phyloP scores from a whole-genome alignment of 2,888 invertebrate species.

The Morpho helenor region DNA sequence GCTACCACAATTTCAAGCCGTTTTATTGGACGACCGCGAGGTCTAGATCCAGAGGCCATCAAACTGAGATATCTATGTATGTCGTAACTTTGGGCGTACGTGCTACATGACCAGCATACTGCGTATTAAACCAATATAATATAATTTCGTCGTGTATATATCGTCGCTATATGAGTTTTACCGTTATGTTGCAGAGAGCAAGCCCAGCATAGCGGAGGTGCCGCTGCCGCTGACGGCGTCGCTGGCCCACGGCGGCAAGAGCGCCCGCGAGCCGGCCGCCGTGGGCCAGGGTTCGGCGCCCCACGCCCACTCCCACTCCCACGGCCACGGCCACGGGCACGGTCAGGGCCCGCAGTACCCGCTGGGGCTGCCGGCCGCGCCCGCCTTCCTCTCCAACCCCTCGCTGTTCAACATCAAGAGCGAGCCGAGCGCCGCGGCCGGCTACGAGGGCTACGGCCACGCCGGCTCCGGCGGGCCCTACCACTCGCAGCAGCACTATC shows the following conservation, averaged over 20 bases:
- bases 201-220: slow-evolving; percentile 68
- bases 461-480: slow-evolving; percentile 43
- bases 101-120: no score
- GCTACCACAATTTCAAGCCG: no score
- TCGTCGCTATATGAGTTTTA: no score
- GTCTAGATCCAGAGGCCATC: no score
- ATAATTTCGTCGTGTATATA: no score
- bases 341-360: slow-evolving; percentile 75
- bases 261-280: slow-evolving; percentile 42
- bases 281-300: slow-evolving; percentile 70
- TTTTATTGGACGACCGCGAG: no score
- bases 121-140: no score
- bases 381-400: slow-evolving; percentile 53
- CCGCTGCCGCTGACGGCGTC: slow-evolving; percentile 56
- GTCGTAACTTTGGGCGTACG: no score
- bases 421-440: slow-evolving; percentile 54
- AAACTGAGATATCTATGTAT: no score
- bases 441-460: slow-evolving; percentile 54
- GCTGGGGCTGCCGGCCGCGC: slow-evolving; percentile 42
- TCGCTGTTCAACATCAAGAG: slow-evolving; percentile 71
- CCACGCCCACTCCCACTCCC: slow-evolving; percentile 36
- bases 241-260: slow-evolving; percentile 47
- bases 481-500: slow-evolving; percentile 76
- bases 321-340: slow-evolving; percentile 38
- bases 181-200: slow-evolving; percentile 46